Evolutionary conservation across 1,140 invertebrate genomes (phyloP).

Genomic region (Cylas formicarius): DNA sequence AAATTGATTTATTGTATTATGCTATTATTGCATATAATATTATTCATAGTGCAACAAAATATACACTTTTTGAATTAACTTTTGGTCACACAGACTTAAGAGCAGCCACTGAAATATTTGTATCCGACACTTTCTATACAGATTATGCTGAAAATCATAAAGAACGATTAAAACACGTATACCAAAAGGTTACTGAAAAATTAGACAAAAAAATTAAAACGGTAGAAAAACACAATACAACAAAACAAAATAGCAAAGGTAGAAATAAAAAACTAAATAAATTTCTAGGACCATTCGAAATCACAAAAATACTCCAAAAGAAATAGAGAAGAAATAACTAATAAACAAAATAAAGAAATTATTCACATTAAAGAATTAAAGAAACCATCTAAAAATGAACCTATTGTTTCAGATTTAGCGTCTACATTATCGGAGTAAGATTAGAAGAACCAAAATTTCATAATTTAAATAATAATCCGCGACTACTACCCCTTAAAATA

Average conservation of each 20-base stretch:
- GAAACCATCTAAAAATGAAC: neutral
- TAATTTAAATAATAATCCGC: slow-evolving; percentile 17
- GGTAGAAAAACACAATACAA: neutral
- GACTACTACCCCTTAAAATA: slow-evolving; percentile 20
- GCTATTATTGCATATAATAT: slow-evolving; percentile 4
- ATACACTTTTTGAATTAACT: neutral
- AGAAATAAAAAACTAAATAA: slow-evolving; percentile 3
- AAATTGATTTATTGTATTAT: neutral
- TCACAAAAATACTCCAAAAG: neutral
- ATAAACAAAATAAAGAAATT: slow-evolving; percentile 1
- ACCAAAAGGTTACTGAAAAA: neutral
- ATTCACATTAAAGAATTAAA: slow-evolving; percentile 9
- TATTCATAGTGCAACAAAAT: slow-evolving; percentile 6
- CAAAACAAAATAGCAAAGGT: neutral
- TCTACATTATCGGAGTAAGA: neutral
- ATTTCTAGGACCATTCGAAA: neutral
- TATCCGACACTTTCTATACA: slow-evolving; percentile 1
- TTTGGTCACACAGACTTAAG: slow-evolving; percentile 8
- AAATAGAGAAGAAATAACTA: neutral
- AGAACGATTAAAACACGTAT: slow-evolving; percentile 2
- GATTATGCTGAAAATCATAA: slow-evolving; percentile 6
- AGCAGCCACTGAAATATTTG: neutral
- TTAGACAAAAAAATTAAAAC: no score
- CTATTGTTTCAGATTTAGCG: slow-evolving; percentile 2
- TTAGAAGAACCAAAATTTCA: slow-evolving; percentile 3